These are phyloP conservation scores for Holocentrus rufus DNA, from an alignment of 2,797 vertebrate species.

Conservation along the genomic window DNA sequence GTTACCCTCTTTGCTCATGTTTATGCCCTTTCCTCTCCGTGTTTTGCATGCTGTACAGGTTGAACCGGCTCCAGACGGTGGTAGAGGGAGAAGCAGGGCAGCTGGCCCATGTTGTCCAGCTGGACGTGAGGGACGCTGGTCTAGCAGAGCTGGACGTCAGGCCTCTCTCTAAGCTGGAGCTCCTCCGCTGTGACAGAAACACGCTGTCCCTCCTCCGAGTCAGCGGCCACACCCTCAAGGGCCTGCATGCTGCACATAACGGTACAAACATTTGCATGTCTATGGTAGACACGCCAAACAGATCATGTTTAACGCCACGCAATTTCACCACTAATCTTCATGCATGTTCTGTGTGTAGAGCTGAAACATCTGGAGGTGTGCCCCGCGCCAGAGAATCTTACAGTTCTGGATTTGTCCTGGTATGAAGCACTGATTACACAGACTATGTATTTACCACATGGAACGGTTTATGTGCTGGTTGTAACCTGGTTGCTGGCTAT, in stretches of 20 bases:
- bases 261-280: slow-evolving; percentile 73
- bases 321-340: neutral
- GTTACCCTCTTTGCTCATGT: neutral
- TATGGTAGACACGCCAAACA: neutral
- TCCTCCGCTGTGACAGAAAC: slow-evolving; percentile 96
- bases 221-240: slow-evolving; percentile 88
- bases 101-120: slow-evolving; percentile 88
- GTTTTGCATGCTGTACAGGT: slow-evolving; percentile 69
- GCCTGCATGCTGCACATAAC: slow-evolving; percentile 89
- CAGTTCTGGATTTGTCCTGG: slow-evolving; percentile 93
- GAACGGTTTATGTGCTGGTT: slow-evolving; percentile 3
- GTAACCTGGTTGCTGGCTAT: slow-evolving; percentile 16
- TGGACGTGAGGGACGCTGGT: slow-evolving; percentile 92
- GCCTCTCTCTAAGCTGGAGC: slow-evolving; percentile 87
- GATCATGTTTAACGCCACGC: neutral
- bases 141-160: slow-evolving; percentile 88
- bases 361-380: slow-evolving; percentile 89
- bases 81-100: slow-evolving; percentile 83
- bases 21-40: neutral
- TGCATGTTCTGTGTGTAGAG: slow-evolving; percentile 77
- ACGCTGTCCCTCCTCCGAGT: slow-evolving; percentile 84
- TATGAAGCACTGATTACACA: slow-evolving; percentile 68
- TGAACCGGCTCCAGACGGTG: slow-evolving; percentile 88
- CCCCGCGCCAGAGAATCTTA: slow-evolving; percentile 88
- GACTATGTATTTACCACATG: neutral